phyloP scores from a whole-genome alignment of 2,113 vertebrate genomes.

The human (Homo sapiens) region GRCh38 chr1:80200501-80201000 shows the following conservation, averaged over 20 bases:
- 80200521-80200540: not conserved
- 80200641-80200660: not conserved
- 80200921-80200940: not conserved
- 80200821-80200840: not conserved
- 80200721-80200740: not conserved
- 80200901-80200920: not conserved
- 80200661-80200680: not conserved
- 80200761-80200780: not conserved
- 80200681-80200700: not conserved
- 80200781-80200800: not conserved
- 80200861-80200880: not conserved
- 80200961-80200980: not conserved
- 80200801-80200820: not conserved
- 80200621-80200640: not conserved
- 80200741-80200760: not conserved
- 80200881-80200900: not conserved
- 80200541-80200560: not conserved
- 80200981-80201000: not conserved
- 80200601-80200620: not conserved
- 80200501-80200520: not conserved
- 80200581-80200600: not conserved
- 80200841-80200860: not conserved
- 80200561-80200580: not conserved
- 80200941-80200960: not conserved
- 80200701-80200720: not conserved